Evolutionary conservation across 2,888 invertebrate species (phyloP).

Genomic region (Druceiella hillmani): DNA sequence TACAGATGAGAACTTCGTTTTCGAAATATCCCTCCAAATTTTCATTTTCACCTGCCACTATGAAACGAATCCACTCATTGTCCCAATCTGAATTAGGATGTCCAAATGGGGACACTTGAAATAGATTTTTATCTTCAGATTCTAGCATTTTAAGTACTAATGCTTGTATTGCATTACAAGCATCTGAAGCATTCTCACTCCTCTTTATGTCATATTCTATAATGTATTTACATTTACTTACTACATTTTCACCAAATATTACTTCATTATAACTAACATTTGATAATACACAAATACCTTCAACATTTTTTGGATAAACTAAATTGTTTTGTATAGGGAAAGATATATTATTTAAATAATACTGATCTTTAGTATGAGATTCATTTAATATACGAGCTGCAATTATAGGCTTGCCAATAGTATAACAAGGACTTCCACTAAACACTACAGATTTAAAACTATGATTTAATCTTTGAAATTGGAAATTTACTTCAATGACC

Average conservation of each 20-base stretch:
- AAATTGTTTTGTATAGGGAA: slow-evolving; percentile 24
- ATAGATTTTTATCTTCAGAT: slow-evolving; percentile 23
- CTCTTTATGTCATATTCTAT: slow-evolving; percentile 20
- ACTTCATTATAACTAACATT: slow-evolving; percentile 33
- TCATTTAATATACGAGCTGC: slow-evolving; percentile 34
- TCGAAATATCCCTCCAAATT: no score
- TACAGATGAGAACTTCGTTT: no score
- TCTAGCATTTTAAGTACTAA: slow-evolving; percentile 29
- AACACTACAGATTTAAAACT: slow-evolving; percentile 31
- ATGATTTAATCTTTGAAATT: slow-evolving; percentile 31
- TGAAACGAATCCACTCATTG: slow-evolving; percentile 33
- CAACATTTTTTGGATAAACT: slow-evolving; percentile 34
- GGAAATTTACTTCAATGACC: slow-evolving; percentile 35
- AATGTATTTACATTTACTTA: slow-evolving; percentile 39
- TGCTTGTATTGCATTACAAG: slow-evolving; percentile 34
- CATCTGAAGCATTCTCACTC: slow-evolving; percentile 26
- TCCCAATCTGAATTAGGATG: slow-evolving; percentile 34
- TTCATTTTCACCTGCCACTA: no score
- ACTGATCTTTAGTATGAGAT: slow-evolving; percentile 30
- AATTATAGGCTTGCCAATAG: slow-evolving; percentile 58
- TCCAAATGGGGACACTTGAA: slow-evolving; percentile 35
- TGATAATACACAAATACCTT: slow-evolving; percentile 40
- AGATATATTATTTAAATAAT: slow-evolving; percentile 32
- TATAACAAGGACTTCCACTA: slow-evolving; percentile 78
- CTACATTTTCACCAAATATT: slow-evolving; percentile 46